Base-by-base conservation (phyloP, 2,797 vertebrate species). In the Platalea minor region DNA sequence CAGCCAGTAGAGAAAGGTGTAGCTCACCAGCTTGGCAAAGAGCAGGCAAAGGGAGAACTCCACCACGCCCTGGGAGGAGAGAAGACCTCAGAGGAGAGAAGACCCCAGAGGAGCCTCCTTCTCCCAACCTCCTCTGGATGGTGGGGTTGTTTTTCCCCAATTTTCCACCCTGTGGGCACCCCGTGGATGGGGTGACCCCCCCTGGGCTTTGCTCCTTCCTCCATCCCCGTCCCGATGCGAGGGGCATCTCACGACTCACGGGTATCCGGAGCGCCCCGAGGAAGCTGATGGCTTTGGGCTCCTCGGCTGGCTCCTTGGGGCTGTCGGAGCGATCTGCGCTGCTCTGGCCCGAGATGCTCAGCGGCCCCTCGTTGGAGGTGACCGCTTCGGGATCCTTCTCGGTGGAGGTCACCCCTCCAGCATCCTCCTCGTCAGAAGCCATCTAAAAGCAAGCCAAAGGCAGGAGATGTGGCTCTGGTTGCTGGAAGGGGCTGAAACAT, bases 1-100 rank as follows among this genome's bases (percentile, higher is more conserved):
- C 72, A 99, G 98, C 99, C 99, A 99, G 98, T 99, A 99, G 20
- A 99, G 99, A 97, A 99, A 99, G 3, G 99, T 99, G 97, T 99
- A 99, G 98, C 99, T 99, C 97, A 99, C 99, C 96, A 99, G 97
- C 94, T 99, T 99, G 82, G 99, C 99, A 64, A 99, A 99, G 43
- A 99, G 98, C 92, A 99, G 97, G 96, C 99, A 99, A 20, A 99
- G 98, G 10, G 99, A 99, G 97, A 99, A 99, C 97, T 99, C 99
- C 69, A 99, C 93, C 87, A 99, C 99, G 0, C 99, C 99, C 99
- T 99, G 97, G 10, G 17, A 85, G 65, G 7, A 10, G 18, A 85
- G 25, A 28, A 73, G 35, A 56, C 9, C 37, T 93, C 92, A 89
- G 78, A 70, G 73, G 21, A 77, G 48, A 78, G 87, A 28, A 73